These are phyloP conservation scores for Linnaemya tessellans DNA, from an alignment of 2,888 invertebrate genomes.

Conservation along the genomic window DNA sequence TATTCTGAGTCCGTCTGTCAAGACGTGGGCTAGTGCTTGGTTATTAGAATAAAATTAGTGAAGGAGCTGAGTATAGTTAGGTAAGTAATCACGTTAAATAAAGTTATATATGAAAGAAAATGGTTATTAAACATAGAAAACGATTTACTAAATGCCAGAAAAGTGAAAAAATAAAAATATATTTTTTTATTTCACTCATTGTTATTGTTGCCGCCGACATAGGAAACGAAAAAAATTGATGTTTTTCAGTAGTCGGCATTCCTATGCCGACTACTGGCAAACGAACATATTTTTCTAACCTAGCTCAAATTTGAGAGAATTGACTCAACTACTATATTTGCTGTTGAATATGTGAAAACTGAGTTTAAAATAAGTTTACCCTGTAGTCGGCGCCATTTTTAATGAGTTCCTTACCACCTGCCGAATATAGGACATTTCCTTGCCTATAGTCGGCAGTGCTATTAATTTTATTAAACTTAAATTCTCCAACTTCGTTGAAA, in stretches of 20 bases:
- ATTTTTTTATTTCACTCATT: neutral
- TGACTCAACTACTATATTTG: neutral
- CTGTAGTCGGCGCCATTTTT: conserved; percentile 1
- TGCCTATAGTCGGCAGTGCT: conserved; percentile 1
- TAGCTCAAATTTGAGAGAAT: conserved; percentile 13
- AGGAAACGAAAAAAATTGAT: conserved; percentile 16
- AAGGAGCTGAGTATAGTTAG: neutral
- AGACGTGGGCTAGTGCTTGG: conserved; percentile 6
- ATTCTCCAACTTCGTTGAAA: neutral
- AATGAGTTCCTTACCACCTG: neutral
- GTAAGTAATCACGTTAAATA: conserved; percentile 14
- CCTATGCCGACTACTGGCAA: conserved; percentile 4
- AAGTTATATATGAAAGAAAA: neutral
- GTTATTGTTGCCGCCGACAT: conserved; percentile 24
- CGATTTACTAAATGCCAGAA: neutral
- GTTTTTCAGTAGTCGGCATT: conserved; percentile 10
- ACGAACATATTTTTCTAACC: neutral
- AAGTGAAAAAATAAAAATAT: neutral
- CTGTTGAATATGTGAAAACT: neutral
- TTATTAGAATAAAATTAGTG: conserved; percentile 23
- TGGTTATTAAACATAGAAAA: conserved; percentile 13
- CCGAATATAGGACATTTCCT: too few relatives aligned
- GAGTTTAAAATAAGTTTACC: conserved; percentile 20
- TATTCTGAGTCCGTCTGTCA: neutral
- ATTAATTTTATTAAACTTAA: neutral